phyloP scores from a whole-genome alignment of 1,140 invertebrate genomes.

The Tribolium madens region DNA sequence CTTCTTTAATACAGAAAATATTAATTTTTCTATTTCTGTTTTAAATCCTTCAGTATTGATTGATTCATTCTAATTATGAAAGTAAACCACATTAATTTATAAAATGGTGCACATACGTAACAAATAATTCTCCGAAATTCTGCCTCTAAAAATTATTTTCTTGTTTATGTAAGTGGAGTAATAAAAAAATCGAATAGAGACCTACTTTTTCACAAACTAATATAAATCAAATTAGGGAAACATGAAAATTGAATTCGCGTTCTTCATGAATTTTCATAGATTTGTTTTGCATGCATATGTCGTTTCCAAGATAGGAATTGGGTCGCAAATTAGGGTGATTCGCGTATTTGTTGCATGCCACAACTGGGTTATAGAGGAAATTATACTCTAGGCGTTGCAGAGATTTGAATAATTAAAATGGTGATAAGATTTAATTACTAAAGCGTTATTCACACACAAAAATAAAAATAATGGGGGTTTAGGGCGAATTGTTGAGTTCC shows the following conservation, averaged over 20 bases:
- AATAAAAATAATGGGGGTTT: too few species aligned
- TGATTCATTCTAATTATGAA: not conserved
- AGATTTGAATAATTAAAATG: not conserved
- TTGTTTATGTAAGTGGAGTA: not conserved
- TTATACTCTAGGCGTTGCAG: not conserved
- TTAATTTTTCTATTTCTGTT: too few species aligned
- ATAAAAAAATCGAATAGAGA: not conserved
- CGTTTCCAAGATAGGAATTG: not conserved
- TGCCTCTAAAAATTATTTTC: not conserved
- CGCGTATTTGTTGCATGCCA: not conserved
- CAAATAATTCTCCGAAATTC: too few species aligned
- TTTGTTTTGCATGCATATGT: not conserved
- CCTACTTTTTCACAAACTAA: not conserved
- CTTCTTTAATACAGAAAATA: too few species aligned
- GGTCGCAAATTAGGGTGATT: not conserved
- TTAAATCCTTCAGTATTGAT: not conserved
- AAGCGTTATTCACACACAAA: not conserved
- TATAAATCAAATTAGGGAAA: not conserved
- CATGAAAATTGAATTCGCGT: not conserved
- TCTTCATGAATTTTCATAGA: not conserved
- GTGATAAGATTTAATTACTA: not conserved
- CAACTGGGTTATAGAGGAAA: not conserved
- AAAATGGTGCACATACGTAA: not conserved
- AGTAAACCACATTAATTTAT: not conserved
- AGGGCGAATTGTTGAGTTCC: too few species aligned